Evolutionary conservation across 2,888 invertebrate species (phyloP), one percentile per base, ranked within the genome.

Genomic region (Pristionchus entomophagus): DNA sequence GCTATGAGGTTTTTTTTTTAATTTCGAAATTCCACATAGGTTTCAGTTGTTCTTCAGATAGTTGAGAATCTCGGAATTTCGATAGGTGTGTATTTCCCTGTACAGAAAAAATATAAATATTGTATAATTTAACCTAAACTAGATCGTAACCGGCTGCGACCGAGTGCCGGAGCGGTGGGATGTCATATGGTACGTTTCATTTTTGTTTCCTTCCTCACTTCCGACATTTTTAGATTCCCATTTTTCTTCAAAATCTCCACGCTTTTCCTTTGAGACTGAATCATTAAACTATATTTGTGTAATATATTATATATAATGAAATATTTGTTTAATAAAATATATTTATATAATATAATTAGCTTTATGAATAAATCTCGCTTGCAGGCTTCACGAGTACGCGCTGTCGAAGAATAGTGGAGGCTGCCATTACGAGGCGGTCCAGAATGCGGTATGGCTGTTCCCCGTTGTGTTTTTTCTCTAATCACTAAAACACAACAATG

Each of bases 161-260:
- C 51, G 41, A 0, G n/a, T 38, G 32, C 35, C 90, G 12, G 94
- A 95, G 0, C 94, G 95, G 0, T 98, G 98, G 97, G 96, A 96
- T 93, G 95, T 98, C 0, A 94, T 98, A 17, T 99, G 99, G 98
- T 96, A 5, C 14, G 69, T 97, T 38, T 22, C 35, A 22, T 29
- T 59, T 59, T 59, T 29, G n/a, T n/a, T n/a, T n/a, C n/a, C n/a
- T n/a, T n/a, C n/a, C n/a, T n/a, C n/a, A n/a, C n/a, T n/a, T n/a
- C n/a, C n/a, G n/a, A n/a, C n/a, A n/a, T n/a, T n/a, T n/a, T n/a
- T n/a, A n/a, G n/a, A n/a, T n/a, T n/a, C n/a, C n/a, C n/a, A n/a
- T n/a, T n/a, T n/a, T n/a, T n/a, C n/a, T n/a, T n/a, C n/a, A n/a
- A n/a, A n/a, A n/a, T n/a, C n/a, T n/a, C n/a, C n/a, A n/a, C n/a